phyloP scores from a whole-genome alignment of 1,140 invertebrate species.

The Druon quercuslanigerum region DNA sequence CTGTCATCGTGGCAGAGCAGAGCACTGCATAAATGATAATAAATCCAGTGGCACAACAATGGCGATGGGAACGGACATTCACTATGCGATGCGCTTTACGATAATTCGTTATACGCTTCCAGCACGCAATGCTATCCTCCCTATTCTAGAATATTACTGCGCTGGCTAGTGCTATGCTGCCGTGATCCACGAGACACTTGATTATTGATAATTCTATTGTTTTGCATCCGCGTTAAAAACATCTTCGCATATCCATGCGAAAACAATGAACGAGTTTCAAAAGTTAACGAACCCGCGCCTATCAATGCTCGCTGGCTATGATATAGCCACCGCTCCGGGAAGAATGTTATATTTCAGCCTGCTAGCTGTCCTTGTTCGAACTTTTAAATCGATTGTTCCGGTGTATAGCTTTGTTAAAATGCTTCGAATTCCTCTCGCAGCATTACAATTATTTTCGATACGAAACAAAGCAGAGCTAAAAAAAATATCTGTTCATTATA shows the following conservation, averaged over 20 bases:
- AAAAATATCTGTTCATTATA: neutral
- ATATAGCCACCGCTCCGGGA: conserved; percentile 13
- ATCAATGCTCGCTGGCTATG: conserved; percentile 10
- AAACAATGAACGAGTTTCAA: conserved; percentile 25
- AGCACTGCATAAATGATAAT: conserved; percentile 40
- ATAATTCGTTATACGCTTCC: conserved; percentile 45
- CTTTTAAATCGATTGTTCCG: conserved; percentile 29
- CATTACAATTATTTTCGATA: neutral
- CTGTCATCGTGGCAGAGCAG: conserved; percentile 34
- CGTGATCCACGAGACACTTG: conserved; percentile 25
- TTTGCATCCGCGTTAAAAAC: conserved; percentile 29
- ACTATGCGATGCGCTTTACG: conserved; percentile 45
- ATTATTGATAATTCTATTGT: conserved; percentile 31
- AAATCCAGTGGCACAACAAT: conserved; percentile 38
- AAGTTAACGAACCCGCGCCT: conserved; percentile 21
- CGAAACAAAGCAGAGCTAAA: neutral
- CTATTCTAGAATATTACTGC: conserved; percentile 10
- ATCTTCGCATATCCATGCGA: conserved; percentile 21
- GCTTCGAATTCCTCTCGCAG: neutral
- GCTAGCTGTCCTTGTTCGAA: conserved; percentile 1
- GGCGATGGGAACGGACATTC: conserved; percentile 49
- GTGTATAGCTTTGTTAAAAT: neutral
- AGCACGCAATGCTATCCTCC: conserved; percentile 48
- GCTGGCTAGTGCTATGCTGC: neutral
- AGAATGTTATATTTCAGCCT: conserved; percentile 28